Conservation (phyloP, 2,888 invertebrate species). For the Neocrepidodera transversa region DNA sequence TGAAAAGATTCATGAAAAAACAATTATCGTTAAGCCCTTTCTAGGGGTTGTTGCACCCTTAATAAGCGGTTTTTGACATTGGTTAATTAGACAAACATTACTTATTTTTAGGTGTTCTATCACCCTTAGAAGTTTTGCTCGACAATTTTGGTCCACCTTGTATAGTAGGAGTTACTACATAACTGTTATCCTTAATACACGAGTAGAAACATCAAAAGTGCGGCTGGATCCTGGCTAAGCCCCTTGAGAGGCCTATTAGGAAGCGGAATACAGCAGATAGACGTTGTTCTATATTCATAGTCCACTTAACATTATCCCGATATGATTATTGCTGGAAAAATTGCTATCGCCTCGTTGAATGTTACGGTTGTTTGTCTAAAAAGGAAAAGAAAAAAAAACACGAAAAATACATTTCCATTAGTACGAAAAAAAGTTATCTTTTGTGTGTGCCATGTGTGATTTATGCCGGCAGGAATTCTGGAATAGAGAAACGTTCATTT, state of each 20-base stretch:
- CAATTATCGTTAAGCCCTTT: too few relatives aligned
- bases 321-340: constrained; percentile 10
- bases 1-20: too few relatives aligned
- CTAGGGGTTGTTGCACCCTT: too few relatives aligned
- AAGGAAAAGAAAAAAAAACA: constrained; percentile 9
- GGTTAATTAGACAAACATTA: too few relatives aligned
- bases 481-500: constrained; percentile 15
- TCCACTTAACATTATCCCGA: constrained; percentile 7
- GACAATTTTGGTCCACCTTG: too few relatives aligned
- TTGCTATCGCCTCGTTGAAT: constrained; percentile 8
- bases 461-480: constrained; percentile 9
- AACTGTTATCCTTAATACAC: background rate
- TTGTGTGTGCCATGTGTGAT: constrained; percentile 12
- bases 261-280: background rate
- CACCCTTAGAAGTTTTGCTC: too few relatives aligned
- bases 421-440: constrained; percentile 11
- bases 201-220: background rate
- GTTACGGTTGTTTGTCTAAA: constrained; percentile 8
- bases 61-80: too few relatives aligned
- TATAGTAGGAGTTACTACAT: background rate
- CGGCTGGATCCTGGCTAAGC: background rate
- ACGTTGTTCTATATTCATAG: constrained; percentile 7
- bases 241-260: background rate
- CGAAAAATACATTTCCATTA: constrained; percentile 17
- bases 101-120: too few relatives aligned